A percentile compares a stretch with the other conserved stretches of the same genome.
These are phyloP conservation scores for Acanthurus tractus DNA, from an alignment of 2,797 vertebrate genomes.

Conservation along the genomic window DNA sequence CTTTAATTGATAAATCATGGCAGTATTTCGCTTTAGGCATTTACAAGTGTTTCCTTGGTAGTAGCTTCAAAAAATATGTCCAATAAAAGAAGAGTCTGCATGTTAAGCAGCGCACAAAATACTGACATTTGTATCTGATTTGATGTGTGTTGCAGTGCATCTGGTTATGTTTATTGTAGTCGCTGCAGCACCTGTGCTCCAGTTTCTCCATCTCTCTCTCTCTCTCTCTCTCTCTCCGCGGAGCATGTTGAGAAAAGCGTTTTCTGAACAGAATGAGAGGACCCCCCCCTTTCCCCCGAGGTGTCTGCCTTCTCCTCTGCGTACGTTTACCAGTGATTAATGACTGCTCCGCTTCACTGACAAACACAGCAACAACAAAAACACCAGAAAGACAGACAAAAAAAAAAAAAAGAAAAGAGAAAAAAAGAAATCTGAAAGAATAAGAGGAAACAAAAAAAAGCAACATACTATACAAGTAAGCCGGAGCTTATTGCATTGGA, in stretches of 20 bases:
- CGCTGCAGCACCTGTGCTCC: conserved; percentile 74
- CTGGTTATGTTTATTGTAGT: conserved; percentile 57
- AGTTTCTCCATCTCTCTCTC: conserved; percentile 68
- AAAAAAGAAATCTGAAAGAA: conserved; percentile 18
- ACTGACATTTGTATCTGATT: conserved; percentile 43
- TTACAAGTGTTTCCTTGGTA: conserved; percentile 14
- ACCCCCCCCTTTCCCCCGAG: conserved; percentile 43
- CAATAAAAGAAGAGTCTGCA: conserved; percentile 17
- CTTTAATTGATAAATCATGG: conserved; percentile 21
- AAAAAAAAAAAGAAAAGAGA: background rate
- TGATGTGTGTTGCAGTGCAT: conserved; percentile 51
- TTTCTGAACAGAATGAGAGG: conserved; percentile 70
- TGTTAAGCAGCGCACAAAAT: conserved; percentile 48
- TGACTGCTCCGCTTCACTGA: conserved; percentile 75
- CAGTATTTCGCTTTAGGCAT: conserved; percentile 22
- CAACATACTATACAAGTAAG: conserved; percentile 47
- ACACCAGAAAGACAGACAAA: conserved; percentile 56
- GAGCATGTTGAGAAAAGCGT: conserved; percentile 66
- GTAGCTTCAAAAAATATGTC: conserved; percentile 24
- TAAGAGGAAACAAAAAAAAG: conserved; percentile 24
- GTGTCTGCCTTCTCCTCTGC: conserved; percentile 70
- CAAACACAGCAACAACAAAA: conserved; percentile 72
- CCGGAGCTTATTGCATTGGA: conserved; percentile 42
- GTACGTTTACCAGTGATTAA: conserved; percentile 82
- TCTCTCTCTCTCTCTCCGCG: conserved; percentile 48